These are phyloP conservation scores for Hetaerina titia DNA, from an alignment of 2,888 invertebrate genomes.

Conservation along the genomic window DNA sequence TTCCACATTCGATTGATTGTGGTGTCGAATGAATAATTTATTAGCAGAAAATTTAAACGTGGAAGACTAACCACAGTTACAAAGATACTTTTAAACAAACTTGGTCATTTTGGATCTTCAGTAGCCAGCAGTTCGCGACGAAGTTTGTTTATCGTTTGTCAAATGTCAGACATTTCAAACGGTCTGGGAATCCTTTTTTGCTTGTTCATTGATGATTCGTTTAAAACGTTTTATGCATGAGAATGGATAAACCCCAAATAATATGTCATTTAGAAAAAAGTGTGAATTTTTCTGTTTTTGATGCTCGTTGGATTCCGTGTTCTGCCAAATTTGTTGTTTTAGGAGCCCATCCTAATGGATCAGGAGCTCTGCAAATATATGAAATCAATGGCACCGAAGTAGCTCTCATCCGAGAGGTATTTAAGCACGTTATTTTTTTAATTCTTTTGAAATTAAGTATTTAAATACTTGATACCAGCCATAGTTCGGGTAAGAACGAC, in stretches of 20 bases:
- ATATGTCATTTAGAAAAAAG: conserved; percentile 91
- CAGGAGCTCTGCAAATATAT: conserved; percentile 90
- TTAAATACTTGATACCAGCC: too few relatives aligned
- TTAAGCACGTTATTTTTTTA: not conserved
- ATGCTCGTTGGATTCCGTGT: conserved; percentile 97
- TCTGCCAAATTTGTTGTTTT: conserved; percentile 95
- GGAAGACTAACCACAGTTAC: too few relatives aligned
- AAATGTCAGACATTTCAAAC: conserved; percentile 3
- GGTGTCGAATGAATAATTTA: too few relatives aligned
- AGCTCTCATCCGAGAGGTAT: conserved; percentile 83
- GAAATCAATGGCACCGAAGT: conserved; percentile 87
- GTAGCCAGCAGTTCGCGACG: too few relatives aligned
- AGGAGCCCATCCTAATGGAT: conserved; percentile 91
- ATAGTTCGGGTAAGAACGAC: too few relatives aligned
- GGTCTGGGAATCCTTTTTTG: not conserved
- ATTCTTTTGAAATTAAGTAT: too few relatives aligned
- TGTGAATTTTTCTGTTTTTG: conserved; percentile 91
- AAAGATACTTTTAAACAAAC: too few relatives aligned
- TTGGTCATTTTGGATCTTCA: too few relatives aligned
- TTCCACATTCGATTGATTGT: too few relatives aligned
- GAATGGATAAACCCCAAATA: conserved; percentile 91
- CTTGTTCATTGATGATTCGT: not conserved
- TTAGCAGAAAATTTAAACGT: too few relatives aligned
- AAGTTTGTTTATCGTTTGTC: conserved; percentile 40
- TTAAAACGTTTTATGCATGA: conserved; percentile 75